Evolutionary conservation across 2,888 invertebrate genomes (phyloP), one percentile per base, ranked within the genome.

Genomic region (Tetheella fluctuosa): DNA sequence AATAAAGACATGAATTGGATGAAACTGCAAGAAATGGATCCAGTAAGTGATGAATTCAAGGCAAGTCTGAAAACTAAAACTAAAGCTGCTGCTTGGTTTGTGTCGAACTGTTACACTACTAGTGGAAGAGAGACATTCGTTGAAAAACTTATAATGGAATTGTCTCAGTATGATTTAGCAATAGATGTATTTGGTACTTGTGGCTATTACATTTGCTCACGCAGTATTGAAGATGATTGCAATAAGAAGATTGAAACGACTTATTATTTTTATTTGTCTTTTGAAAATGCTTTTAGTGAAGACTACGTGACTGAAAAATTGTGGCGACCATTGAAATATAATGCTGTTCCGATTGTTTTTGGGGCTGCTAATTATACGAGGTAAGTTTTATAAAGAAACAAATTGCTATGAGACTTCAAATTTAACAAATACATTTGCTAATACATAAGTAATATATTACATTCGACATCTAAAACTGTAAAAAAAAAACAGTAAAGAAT

Each of bases 271-370:
- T 89, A 88, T 68, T 74, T 89, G 10, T 75, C 88, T 0, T 85
- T 89, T 58, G 89, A 89, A 64, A 89, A 88, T 63, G 82, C 89
- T 0, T 77, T 84, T 8, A 75, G 74, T 34, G 77, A 80, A 58
- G 88, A 89, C 65, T 89, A 88, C 56, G 89, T 89, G 0, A 89
- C 90, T 2, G 90, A 90, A 65, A 89, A 89, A 64, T 57, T 90
- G 59, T 63, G 88, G 23, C 64, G 76, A 39, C 80, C 81, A 1
- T 72, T 90, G 39, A 69, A 82, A 30, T 72, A 87, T 64, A 75
- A 82, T 48, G 74, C 83, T 0, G 71, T 90, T 2, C 89, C 90
- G 1, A 75, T 90, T 34, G 89, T 90, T 0, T 89, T 74, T 59
- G 90, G 89, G 3, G 86, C 76, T 2, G 88, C 89, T 23, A 84